Base-by-base conservation (phyloP, 2,113 vertebrate genomes). In the Heterotilapia buettikoferi region DNA sequence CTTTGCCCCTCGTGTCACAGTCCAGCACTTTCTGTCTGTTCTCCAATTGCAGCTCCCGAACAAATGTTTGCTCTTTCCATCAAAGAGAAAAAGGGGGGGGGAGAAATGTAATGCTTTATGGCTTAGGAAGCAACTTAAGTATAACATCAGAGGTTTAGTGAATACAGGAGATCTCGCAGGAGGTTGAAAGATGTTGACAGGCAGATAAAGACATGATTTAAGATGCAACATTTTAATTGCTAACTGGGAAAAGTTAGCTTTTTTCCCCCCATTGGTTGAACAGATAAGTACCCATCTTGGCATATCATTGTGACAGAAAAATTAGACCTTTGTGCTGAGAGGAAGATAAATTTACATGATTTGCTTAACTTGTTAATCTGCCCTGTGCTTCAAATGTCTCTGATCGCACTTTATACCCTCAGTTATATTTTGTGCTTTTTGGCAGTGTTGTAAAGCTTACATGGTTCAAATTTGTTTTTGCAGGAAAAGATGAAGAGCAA, bases 401-500 rank as follows among this genome's bases (percentile, higher is more conserved):
- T 68, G 33, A 80, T 89, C 86, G 4, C 38, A 71, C 14, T 85
- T 38, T 71, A 80, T 56, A 9, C 7, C 8, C 24, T 86, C 76
- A 76, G 33, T 31, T 33, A 7, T 50, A 19, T 53, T 24, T 53
- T 13, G 14, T 29, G 54, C 4, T 56, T 18, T 84, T 29, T 40
- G 29, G 16, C 10, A 52, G 16, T 8, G 6, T 43, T 38, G 6
- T 68, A 71, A 26, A 14, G 40, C 9, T 26, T 82, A 45, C 18
- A 13, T 21, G 14, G 53, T 29, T 63, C 14, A 59, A 18, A 26
- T 59, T 11, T 24, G 26, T 66, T 79, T 63, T 73, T 85, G 5
- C 80, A 99, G 99, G 98, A 99, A 87, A 99, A 99, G 93, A 99
- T 99, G 99, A 99, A 99, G 95, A 98, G 98, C 68, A 99, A 99